A percentile compares a stretch with the other conserved stretches of the same genome.
Conservation (phyloP, 1,140 invertebrate genomes). For the Drosophila yakuba region DNA sequence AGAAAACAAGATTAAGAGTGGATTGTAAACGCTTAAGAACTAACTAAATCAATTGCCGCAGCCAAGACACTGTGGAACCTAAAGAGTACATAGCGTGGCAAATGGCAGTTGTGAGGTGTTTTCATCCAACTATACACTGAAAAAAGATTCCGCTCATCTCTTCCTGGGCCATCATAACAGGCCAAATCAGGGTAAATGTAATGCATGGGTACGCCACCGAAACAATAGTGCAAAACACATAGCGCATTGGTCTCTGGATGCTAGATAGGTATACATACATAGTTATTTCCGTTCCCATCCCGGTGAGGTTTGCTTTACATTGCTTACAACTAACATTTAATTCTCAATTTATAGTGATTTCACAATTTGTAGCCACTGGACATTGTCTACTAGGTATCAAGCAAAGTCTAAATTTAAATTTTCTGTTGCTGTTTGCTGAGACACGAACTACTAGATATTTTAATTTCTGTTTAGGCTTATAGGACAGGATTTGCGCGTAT, state of each 20-base stretch:
- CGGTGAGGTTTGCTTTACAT: conserved; percentile 43
- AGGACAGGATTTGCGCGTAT: conserved; percentile 37
- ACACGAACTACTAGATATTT: conserved; percentile 42
- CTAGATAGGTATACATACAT: conserved; percentile 15
- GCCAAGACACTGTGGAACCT: conserved; percentile 65
- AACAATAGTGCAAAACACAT: conserved; percentile 9
- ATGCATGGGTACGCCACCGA: conserved; percentile 5
- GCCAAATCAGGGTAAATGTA: conserved; percentile 25
- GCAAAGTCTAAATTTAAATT: conserved; percentile 17
- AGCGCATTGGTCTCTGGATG: conserved; percentile 26
- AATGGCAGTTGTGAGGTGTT: conserved; percentile 76
- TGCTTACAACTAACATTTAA: conserved; percentile 77
- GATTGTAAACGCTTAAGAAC: conserved; percentile 78
- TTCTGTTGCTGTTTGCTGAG: conserved; percentile 18
- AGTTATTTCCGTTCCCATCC: conserved; percentile 11
- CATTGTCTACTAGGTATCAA: conserved; percentile 18
- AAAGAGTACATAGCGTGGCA: conserved; percentile 66
- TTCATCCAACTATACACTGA: conserved; percentile 40
- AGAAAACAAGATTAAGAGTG: conserved; percentile 58
- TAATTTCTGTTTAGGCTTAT: conserved; percentile 24
- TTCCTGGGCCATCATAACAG: conserved; percentile 7
- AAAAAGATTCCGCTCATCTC: conserved; percentile 17
- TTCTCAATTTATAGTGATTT: conserved; percentile 62
- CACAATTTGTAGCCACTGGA: conserved; percentile 60
- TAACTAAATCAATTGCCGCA: conserved; percentile 72